Percentiles rank a stretch among this genome's conserved stretches.
Conservation (phyloP, 1,140 invertebrate genomes). For the Drosophila obscura region DNA sequence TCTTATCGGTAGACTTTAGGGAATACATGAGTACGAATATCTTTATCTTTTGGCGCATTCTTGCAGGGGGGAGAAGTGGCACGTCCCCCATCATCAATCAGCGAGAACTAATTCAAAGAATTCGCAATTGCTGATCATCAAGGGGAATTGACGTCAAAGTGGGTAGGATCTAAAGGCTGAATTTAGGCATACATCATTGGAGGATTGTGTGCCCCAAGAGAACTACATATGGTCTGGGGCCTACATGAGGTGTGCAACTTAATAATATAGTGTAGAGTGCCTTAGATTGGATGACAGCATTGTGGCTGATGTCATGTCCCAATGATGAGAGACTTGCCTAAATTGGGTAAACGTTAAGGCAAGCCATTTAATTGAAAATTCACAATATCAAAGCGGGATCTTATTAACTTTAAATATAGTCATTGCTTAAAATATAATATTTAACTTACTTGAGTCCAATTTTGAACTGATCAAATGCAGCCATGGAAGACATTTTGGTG, state of each 20-base stretch:
- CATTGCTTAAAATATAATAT: conserved; percentile 5
- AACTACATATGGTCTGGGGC: background rate
- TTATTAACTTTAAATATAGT: background rate
- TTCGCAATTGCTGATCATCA: background rate
- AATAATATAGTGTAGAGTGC: conserved; percentile 39
- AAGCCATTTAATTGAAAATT: no score
- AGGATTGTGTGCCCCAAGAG: background rate
- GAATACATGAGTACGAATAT: no score
- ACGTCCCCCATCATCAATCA: background rate
- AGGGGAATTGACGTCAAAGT: background rate
- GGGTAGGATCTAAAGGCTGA: background rate
- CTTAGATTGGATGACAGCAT: conserved; percentile 34
- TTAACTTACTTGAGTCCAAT: conserved; percentile 80
- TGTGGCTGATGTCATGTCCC: conserved; percentile 46
- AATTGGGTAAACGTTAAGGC: background rate
- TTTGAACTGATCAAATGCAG: conserved; percentile 80
- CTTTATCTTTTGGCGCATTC: no score
- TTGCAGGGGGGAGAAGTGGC: no score
- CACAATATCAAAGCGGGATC: no score
- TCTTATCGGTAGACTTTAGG: conserved; percentile 1
- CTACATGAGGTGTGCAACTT: conserved; percentile 33
- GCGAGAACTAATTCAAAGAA: background rate
- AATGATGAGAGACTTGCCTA: conserved; percentile 12
- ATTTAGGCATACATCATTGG: conserved; percentile 14
- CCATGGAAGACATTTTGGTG: conserved; percentile 77